Evolutionary conservation across 2,113 vertebrate genomes (phyloP).

Genomic region (Eidolon helvum): DNA sequence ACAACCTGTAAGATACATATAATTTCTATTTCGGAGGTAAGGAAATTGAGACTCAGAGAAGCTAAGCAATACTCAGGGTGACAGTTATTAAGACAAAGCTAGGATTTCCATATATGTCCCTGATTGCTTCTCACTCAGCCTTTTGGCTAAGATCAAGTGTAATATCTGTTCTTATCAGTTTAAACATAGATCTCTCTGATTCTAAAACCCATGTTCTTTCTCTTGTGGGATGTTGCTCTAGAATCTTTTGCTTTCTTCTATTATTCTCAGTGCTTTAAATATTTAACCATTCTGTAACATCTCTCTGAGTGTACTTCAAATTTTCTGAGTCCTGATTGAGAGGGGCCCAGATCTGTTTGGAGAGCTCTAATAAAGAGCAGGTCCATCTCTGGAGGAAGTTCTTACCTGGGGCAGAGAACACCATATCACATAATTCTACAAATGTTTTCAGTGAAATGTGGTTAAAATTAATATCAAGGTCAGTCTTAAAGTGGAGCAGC

Average conservation of each 20-base stretch:
- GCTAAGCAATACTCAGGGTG: neutral
- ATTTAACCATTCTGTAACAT: neutral
- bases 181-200: neutral
- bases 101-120: neutral
- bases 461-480: neutral
- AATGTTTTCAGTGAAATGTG: neutral
- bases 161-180: neutral
- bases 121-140: too few species aligned
- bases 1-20: neutral
- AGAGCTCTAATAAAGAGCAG: neutral
- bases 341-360: neutral
- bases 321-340: neutral
- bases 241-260: neutral
- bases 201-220: neutral
- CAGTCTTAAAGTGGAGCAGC: neutral
- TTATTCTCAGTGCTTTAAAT: neutral
- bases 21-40: neutral
- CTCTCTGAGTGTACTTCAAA: neutral
- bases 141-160: too few species aligned
- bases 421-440: neutral
- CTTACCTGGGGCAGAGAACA: neutral
- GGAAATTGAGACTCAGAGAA: neutral
- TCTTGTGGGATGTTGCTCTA: neutral
- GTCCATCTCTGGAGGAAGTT: neutral
- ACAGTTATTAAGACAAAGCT: neutral